Conservation (phyloP, 2,797 vertebrate species). For the Syndactyla subalaris region DNA sequence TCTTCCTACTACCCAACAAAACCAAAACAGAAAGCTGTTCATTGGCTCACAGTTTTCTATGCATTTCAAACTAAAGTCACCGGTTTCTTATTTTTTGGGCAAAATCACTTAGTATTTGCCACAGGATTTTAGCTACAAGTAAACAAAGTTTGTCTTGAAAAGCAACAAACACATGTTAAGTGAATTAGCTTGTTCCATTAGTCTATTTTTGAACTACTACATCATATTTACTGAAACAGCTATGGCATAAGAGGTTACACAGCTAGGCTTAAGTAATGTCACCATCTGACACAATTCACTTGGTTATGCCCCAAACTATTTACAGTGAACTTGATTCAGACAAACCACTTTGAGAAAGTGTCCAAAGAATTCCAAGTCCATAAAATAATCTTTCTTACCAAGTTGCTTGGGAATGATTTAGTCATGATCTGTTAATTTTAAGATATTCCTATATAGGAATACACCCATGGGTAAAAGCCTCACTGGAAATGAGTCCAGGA, state of each 20-base stretch:
- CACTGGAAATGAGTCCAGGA: neutral
- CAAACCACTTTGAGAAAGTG: neutral
- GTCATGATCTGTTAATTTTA: neutral
- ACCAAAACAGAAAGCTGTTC: neutral
- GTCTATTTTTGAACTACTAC: slow-evolving; percentile 48
- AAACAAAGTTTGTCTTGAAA: slow-evolving; percentile 39
- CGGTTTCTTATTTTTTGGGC: neutral
- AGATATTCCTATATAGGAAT: neutral
- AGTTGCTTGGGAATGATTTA: neutral
- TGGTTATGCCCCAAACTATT: slow-evolving; percentile 39
- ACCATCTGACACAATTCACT: slow-evolving; percentile 39
- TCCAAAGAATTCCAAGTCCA: neutral
- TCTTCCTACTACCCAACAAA: neutral
- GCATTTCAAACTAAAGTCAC: neutral
- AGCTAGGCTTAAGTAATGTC: slow-evolving; percentile 21
- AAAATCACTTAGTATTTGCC: neutral
- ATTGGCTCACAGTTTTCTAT: neutral
- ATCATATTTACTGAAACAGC: slow-evolving; percentile 46
- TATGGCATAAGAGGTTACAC: slow-evolving; percentile 35
- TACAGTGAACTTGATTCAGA: slow-evolving; percentile 43
- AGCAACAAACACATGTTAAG: slow-evolving; percentile 36
- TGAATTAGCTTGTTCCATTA: slow-evolving; percentile 23
- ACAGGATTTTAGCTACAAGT: neutral
- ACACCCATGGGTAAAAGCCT: neutral
- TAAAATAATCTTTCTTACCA: slow-evolving; percentile 2